A percentile compares a stretch with the other conserved stretches of the same genome.
phyloP scores from a whole-genome alignment of 2,888 invertebrate genomes.

The Leistus spinibarbis region DNA sequence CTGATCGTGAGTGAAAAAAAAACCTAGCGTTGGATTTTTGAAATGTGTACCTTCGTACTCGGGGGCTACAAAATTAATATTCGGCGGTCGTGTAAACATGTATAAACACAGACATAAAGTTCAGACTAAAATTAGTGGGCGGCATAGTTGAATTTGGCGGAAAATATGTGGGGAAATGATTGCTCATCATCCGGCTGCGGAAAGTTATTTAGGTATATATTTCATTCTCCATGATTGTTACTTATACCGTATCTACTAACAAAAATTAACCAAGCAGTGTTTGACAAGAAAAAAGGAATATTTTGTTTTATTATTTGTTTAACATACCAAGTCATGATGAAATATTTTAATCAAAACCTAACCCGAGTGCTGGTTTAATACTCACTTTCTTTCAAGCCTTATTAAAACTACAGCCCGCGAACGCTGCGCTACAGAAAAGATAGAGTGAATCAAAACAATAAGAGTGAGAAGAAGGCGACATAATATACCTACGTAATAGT shows the following conservation, averaged over 20 bases:
- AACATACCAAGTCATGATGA: constrained; percentile 15
- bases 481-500: neutral
- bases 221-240: neutral
- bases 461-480: constrained; percentile 10
- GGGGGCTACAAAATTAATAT: neutral
- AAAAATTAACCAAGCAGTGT: neutral
- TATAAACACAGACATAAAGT: neutral
- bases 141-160: neutral
- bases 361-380: constrained; percentile 12
- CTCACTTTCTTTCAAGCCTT: constrained; percentile 23
- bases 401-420: constrained; percentile 27
- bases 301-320: constrained; percentile 16
- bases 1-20: neutral
- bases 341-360: constrained; percentile 31
- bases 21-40: neutral
- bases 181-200: neutral
- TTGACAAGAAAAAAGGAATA: constrained; percentile 11
- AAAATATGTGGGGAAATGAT: neutral
- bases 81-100: neutral
- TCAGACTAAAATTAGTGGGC: neutral
- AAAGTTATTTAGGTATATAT: neutral
- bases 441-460: constrained; percentile 4
- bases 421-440: neutral
- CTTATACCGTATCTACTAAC: neutral
- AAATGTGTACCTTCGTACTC: too few species aligned